Conservation (phyloP, 2,797 vertebrate genomes). For the Cuniculus paca region DNA sequence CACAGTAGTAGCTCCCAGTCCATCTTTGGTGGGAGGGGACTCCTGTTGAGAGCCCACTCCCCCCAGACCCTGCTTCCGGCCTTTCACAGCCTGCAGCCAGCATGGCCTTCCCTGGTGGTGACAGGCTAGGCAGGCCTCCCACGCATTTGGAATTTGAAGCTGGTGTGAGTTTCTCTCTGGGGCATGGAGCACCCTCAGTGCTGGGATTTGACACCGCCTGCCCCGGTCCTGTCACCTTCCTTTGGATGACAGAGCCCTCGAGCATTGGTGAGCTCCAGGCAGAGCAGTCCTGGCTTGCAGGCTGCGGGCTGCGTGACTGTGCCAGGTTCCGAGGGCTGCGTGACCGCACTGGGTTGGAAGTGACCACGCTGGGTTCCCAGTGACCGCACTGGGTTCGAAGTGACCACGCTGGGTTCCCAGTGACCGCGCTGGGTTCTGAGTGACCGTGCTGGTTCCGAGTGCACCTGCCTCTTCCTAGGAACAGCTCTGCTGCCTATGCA, state of each 20-base stretch:
- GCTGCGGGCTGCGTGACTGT: fast-evolving
- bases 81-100: neutral
- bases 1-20: neutral
- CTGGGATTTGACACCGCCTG: fast-evolving
- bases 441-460: fast-evolving
- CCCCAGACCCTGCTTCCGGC: too few species aligned
- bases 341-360: too few species aligned
- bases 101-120: fast-evolving
- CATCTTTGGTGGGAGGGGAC: fast-evolving
- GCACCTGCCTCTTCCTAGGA: fast-evolving
- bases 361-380: fast-evolving
- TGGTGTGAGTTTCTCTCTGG: neutral
- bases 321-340: too few species aligned
- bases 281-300: fast-evolving
- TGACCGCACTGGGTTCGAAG: fast-evolving
- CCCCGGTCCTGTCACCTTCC: neutral
- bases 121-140: neutral
- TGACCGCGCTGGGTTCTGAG: too few species aligned
- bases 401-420: too few species aligned
- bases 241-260: too few species aligned
- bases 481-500: fast-evolving
- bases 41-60: neutral
- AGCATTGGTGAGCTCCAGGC: fast-evolving
- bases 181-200: fast-evolving
- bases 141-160: neutral